Evolutionary conservation across 2,888 invertebrate genomes (phyloP).

Genomic region (Vandiemenella viatica): DNA sequence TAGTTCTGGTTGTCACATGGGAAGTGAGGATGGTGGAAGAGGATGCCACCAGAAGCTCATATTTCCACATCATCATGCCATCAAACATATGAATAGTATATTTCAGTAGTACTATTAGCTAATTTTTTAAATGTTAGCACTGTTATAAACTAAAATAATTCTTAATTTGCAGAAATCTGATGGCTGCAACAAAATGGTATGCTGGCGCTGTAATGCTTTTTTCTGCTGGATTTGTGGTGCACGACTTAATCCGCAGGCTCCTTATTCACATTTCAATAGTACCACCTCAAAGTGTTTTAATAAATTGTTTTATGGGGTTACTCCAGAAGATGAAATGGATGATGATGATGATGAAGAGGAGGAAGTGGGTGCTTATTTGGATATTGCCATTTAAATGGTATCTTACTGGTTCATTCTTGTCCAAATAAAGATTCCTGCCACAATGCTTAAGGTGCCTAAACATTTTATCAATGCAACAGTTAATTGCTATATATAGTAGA

Average conservation of each 20-base stretch:
- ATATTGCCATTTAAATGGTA: too few relatives aligned
- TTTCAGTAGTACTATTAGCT: neutral
- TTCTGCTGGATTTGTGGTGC: conserved; percentile 48
- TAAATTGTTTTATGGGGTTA: conserved; percentile 32
- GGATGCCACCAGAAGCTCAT: too few relatives aligned
- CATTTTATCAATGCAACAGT: too few relatives aligned
- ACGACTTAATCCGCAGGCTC: conserved; percentile 31
- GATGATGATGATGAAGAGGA: conserved; percentile 19
- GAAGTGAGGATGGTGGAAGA: too few relatives aligned
- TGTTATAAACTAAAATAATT: neutral
- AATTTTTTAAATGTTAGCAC: neutral
- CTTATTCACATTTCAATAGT: conserved; percentile 41
- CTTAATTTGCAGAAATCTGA: conserved; percentile 32
- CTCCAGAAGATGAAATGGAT: conserved; percentile 19
- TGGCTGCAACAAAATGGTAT: conserved; percentile 55
- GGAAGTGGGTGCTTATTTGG: conserved; percentile 3
- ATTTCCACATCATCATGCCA: too few relatives aligned
- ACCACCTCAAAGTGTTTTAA: conserved; percentile 33
- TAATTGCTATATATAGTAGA: too few relatives aligned
- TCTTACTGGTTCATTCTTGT: too few relatives aligned
- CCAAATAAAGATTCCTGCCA: too few relatives aligned
- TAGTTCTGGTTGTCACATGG: too few relatives aligned
- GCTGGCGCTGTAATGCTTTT: conserved; percentile 40
- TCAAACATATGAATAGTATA: too few relatives aligned
- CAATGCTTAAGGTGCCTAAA: too few relatives aligned